Percentiles rank a stretch among this genome's conserved stretches.
Evolutionary conservation across 1,140 invertebrate genomes (phyloP).

Genomic region (Holotrichia oblita): DNA sequence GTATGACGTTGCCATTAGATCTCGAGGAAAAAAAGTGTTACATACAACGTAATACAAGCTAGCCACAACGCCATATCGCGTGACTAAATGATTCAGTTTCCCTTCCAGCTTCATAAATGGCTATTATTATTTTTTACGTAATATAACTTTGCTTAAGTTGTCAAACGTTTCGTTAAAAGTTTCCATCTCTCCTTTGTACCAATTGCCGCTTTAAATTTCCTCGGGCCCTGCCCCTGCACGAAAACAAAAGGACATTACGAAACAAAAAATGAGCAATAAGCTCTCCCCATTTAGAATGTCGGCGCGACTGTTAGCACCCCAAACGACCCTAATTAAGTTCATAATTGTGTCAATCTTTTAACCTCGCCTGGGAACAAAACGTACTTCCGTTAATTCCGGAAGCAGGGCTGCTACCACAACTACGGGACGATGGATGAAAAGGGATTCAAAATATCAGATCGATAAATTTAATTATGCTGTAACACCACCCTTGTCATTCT

Average conservation of each 20-base stretch:
- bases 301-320: neutral
- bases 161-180: neutral
- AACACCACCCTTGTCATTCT: neutral
- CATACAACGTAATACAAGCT: too few relatives aligned
- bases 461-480: conserved; percentile 11
- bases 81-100: too few relatives aligned
- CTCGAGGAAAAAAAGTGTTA: too few relatives aligned
- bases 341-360: conserved; percentile 13
- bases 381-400: conserved; percentile 1
- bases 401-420: neutral
- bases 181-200: neutral
- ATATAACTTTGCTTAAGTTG: too few relatives aligned
- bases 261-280: neutral
- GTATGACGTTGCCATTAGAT: too few relatives aligned
- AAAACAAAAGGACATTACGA: neutral
- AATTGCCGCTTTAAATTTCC: neutral
- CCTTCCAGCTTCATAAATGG: too few relatives aligned
- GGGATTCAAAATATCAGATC: conserved; percentile 1
- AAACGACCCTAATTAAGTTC: conserved; percentile 20
- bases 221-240: neutral
- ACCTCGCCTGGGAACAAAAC: conserved; percentile 3
- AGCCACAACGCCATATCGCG: too few relatives aligned
- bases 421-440: neutral
- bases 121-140: too few relatives aligned
- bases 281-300: neutral